Conservation (phyloP, 2,797 vertebrate genomes). For the Nasua narica region DNA sequence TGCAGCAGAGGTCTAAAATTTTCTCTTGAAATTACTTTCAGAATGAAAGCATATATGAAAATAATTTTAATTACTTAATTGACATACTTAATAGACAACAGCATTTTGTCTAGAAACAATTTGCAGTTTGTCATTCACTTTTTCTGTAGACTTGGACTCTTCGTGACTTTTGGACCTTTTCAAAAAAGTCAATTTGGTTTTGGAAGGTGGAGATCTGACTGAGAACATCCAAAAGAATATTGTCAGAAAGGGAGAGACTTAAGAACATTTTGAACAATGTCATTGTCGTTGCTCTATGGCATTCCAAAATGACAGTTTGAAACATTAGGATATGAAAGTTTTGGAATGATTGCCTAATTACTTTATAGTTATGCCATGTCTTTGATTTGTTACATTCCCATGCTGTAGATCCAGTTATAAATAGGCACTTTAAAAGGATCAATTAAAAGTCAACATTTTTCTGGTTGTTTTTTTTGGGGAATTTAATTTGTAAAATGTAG, state of each 20-base stretch:
- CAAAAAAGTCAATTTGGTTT: slow-evolving; percentile 46
- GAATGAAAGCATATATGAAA: slow-evolving; percentile 7
- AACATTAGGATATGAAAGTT: slow-evolving; percentile 33
- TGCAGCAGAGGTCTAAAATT: background rate
- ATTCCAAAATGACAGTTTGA: slow-evolving; percentile 38
- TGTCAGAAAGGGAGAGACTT: background rate
- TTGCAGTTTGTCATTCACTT: slow-evolving; percentile 20
- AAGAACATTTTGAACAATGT: slow-evolving; percentile 24
- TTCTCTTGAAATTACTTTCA: slow-evolving; percentile 47
- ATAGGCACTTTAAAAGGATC: background rate
- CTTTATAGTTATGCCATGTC: background rate
- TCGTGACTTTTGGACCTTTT: slow-evolving; percentile 11
- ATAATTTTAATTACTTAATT: background rate
- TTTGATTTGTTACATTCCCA: slow-evolving; percentile 29
- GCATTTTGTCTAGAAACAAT: slow-evolving; percentile 4
- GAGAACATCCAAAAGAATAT: background rate
- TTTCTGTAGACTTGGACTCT: background rate
- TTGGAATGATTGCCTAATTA: slow-evolving; percentile 6
- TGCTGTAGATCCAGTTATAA: background rate
- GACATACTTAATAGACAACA: background rate
- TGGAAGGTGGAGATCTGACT: slow-evolving; percentile 36
- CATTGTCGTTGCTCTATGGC: background rate
- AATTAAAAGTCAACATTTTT: slow-evolving; percentile 13
- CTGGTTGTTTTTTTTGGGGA: background rate
- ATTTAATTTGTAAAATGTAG: slow-evolving; percentile 42